phyloP scores from a whole-genome alignment of 2,113 vertebrate genomes.

The Nesoenas mayeri region DNA sequence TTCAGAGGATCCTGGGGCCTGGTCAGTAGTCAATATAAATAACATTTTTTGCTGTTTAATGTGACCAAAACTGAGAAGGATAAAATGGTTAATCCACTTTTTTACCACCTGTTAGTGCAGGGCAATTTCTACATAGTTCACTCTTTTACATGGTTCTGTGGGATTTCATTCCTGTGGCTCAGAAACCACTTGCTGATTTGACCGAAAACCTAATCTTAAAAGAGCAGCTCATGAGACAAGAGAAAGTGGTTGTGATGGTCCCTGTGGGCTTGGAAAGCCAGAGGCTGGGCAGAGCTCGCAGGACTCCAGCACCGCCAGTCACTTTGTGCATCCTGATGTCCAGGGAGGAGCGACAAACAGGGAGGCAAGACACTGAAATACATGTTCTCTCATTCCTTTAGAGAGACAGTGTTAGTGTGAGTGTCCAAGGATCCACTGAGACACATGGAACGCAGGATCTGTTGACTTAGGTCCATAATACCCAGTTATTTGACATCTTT shows the following conservation, averaged over 20 bases:
- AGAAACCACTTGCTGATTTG: neutral
- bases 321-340: neutral
- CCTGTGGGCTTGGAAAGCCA: neutral
- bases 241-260: neutral
- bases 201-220: neutral
- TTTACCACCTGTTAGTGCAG: neutral
- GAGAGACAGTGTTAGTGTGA: neutral
- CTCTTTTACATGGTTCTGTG: neutral
- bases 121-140: neutral
- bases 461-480: neutral
- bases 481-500: neutral
- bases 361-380: neutral
- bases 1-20: neutral
- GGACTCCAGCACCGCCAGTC: neutral
- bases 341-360: neutral
- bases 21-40: neutral
- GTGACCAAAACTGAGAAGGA: neutral
- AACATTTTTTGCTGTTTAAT: neutral
- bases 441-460: neutral
- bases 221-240: neutral
- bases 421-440: neutral
- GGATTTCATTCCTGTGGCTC: neutral
- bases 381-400: neutral
- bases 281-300: neutral
- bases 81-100: neutral